Base-by-base conservation (phyloP, 2,113 vertebrate species). In the Melanerpes formicivorus region DNA sequence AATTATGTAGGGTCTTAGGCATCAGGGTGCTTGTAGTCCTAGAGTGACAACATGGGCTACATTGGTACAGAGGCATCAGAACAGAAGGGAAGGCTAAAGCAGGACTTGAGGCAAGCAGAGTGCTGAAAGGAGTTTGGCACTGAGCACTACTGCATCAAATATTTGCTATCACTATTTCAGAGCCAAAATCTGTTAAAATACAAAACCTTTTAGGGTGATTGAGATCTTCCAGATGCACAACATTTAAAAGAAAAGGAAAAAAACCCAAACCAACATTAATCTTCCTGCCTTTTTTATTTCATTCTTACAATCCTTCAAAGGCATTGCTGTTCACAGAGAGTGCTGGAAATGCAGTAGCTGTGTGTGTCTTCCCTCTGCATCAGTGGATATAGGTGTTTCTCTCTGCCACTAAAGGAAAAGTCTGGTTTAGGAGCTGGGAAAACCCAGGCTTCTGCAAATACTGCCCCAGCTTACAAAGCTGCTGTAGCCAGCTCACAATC, bases 251-350 rank as follows among this genome's bases (percentile, higher is more conserved):
- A 4, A 55, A 66, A 82, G 14, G 5, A 26, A 70, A 71, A 4
- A 37, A 37, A 37, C 37, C 37, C 37, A 37, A 37, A 37, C 37
- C 37, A 37, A 37, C 14, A 18, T 32, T 59, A 6, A 55, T 64
- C 72, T 52, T 30, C 14, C 17, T 25, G 26, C 5, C 9, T 0
- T 8, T 0, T 12, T 9, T 37, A 37, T 18, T 37, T 78, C 10
- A 3, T 17, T 14, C 63, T 54, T 21, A 52, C 52, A 75, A 29
- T n/a, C 72, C 14, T 64, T 62, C 19, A 14, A 46, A 58, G 22
- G 9, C 17, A n/a, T 42, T 85, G 16, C 23, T 55, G 26, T 85
- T 52, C 9, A 29, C 3, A 1, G 10, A 7, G 30, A 3, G 0
- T 3, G 0, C 65, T 76, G 21, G 59, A 22, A 69, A 37, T 17